These are phyloP conservation scores for Malurus alboscapulatus DNA, from an alignment of 2,113 vertebrate genomes.

Conservation along the genomic window DNA sequence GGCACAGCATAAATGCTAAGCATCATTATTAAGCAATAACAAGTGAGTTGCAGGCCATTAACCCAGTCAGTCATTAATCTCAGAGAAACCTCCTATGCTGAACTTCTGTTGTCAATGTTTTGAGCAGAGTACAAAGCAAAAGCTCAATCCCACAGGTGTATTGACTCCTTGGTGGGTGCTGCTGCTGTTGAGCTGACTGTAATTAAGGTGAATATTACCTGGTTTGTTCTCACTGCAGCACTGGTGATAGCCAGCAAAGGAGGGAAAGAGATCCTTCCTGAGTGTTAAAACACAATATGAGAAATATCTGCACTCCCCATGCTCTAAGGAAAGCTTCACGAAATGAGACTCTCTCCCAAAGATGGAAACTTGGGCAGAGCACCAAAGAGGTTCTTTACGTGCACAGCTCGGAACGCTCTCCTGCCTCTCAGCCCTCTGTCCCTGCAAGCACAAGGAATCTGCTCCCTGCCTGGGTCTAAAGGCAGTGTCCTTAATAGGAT, in stretches of 20 bases:
- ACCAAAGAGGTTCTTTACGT: not conserved
- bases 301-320: not conserved
- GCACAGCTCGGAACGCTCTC: not conserved
- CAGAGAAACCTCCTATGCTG: not conserved
- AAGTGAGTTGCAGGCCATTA: constrained; percentile 17
- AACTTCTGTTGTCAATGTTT: not conserved
- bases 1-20: not conserved
- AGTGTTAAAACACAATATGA: not conserved
- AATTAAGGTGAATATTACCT: not conserved
- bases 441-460: not conserved
- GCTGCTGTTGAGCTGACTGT: not conserved
- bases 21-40: constrained; percentile 29
- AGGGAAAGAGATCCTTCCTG: not conserved
- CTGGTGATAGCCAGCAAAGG: not conserved
- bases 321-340: not conserved
- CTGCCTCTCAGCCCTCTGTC: not conserved
- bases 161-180: not conserved
- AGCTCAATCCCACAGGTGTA: not conserved
- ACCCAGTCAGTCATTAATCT: constrained; percentile 25
- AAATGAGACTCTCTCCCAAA: not conserved
- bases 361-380: not conserved
- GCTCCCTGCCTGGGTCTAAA: not conserved
- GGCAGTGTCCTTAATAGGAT: not conserved
- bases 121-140: not conserved
- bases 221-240: not conserved